Evolutionary conservation across 2,113 vertebrate species (phyloP).

Genomic region (Chinchilla lanigera): DNA sequence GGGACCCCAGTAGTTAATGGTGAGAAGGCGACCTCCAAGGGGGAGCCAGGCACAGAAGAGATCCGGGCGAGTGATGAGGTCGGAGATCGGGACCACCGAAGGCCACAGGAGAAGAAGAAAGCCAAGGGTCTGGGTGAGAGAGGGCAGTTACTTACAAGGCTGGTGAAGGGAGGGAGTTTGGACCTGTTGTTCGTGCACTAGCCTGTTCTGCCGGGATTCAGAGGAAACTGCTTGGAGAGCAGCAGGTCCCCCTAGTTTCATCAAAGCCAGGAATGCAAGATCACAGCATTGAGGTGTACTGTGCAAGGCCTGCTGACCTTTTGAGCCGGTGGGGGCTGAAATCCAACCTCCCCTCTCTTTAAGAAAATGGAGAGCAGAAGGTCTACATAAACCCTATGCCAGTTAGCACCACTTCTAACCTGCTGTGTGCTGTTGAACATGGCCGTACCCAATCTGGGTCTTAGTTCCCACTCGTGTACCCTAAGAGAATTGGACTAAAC

Average conservation of each 20-base stretch:
- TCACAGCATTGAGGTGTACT: background rate
- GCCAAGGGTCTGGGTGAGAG: constrained; percentile 95
- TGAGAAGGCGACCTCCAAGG: constrained; percentile 89
- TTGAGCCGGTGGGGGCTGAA: background rate
- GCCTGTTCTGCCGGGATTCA: background rate
- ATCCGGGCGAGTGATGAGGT: constrained; percentile 87
- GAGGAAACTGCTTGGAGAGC: background rate
- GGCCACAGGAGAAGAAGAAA: constrained; percentile 96
- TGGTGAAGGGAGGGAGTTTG: constrained; percentile 10
- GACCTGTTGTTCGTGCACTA: background rate
- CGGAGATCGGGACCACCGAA: constrained; percentile 91
- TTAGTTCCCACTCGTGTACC: background rate
- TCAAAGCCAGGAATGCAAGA: background rate
- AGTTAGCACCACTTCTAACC: background rate
- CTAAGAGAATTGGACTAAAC: background rate
- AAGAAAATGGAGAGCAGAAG: background rate
- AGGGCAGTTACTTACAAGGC: background rate
- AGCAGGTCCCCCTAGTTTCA: background rate
- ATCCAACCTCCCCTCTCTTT: background rate
- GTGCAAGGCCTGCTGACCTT: background rate
- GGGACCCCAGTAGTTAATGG: constrained; percentile 91
- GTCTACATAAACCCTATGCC: background rate
- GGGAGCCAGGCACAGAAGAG: constrained; percentile 75
- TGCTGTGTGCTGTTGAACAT: background rate
- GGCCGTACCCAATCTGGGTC: background rate